Base-by-base conservation (phyloP, 1,140 invertebrate genomes). In the Heliconius melpomene region DNA sequence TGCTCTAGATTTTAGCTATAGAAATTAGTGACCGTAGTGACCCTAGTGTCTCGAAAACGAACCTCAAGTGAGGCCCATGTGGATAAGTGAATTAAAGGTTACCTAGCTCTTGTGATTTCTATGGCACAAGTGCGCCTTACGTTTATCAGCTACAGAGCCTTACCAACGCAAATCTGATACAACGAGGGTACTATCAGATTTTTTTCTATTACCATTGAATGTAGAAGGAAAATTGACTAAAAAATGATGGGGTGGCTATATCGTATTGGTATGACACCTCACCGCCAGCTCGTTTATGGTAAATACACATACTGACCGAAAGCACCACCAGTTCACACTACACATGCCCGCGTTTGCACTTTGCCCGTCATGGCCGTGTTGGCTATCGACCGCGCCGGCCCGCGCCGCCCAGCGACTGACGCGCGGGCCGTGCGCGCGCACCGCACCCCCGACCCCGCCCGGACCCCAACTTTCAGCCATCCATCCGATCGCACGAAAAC, bases 331-430 rank as follows among this genome's bases (percentile, higher is more conserved):
- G 86, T 81, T 85, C 83, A 86, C 85, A 77, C 72, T 84, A 81
- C 88, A 91, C 89, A 85, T 82, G 84, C 83, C 84, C 82, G 90
- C 90, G 90, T 89, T 89, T 89, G 88, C 90, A 86, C 86, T 81
- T 86, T 86, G 87, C 85, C 87, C 88, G 89, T 83, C 90, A 92
- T 92, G 88, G 89, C 86, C 88, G 89, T 88, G 89, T 86, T 83
- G 87, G 84, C 88, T 93, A 93, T 93, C 92, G 92, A 93, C 92
- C 91, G 90, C 87, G 89, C 86, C 90, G 91, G 88, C 90, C 88
- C 90, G 87, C 89, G 91, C 90, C 92, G 90, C 91, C 91, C 89
- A 91, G 90, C 91, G 92, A 94, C 92, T 94, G 91, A 91, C 90
- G 90, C 88, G 90, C 75, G 91, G 89, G 72, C 90, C 77, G 54